A percentile compares a stretch with the other conserved stretches of the same genome.
phyloP scores from a whole-genome alignment of 2,113 vertebrate genomes.

The Speoplatyrhinus poulsoni region DNA sequence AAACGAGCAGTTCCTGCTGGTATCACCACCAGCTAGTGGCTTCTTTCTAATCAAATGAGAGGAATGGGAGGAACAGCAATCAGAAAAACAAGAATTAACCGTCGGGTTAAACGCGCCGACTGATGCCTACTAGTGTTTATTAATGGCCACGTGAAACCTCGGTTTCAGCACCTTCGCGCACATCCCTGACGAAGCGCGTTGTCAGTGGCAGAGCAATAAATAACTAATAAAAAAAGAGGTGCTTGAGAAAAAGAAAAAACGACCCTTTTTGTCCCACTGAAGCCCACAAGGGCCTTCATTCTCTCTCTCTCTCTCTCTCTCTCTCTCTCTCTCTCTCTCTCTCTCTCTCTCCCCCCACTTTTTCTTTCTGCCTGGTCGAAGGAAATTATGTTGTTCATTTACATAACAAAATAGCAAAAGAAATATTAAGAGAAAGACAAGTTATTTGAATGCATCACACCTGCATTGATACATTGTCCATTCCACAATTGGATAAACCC shows the following conservation, averaged over 20 bases:
- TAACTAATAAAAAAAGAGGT: conserved; percentile 49
- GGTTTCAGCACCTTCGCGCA: conserved; percentile 46
- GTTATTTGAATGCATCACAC: too few relatives aligned
- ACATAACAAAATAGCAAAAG: too few relatives aligned
- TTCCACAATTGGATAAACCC: too few relatives aligned
- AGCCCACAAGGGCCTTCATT: not conserved
- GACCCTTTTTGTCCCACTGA: not conserved
- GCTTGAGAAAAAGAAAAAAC: conserved; percentile 19
- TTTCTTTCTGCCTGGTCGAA: too few relatives aligned
- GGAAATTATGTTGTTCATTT: too few relatives aligned
- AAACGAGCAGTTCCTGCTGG: conserved; percentile 33
- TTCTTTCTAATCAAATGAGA: conserved; percentile 30
- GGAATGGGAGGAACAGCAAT: conserved; percentile 19
- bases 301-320: not conserved
- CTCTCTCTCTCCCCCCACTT: too few relatives aligned
- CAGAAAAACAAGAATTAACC: conserved; percentile 20
- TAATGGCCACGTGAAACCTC: conserved; percentile 45
- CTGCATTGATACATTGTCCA: too few relatives aligned
- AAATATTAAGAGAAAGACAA: too few relatives aligned
- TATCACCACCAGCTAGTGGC: conserved; percentile 28
- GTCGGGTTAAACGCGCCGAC: not conserved
- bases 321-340: too few relatives aligned
- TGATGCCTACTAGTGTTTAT: conserved; percentile 20
- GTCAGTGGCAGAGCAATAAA: conserved; percentile 53
- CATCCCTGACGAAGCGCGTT: conserved; percentile 34